phyloP scores from a whole-genome alignment of 2,888 invertebrate genomes.

The Noctuana brunneofusca region DNA sequence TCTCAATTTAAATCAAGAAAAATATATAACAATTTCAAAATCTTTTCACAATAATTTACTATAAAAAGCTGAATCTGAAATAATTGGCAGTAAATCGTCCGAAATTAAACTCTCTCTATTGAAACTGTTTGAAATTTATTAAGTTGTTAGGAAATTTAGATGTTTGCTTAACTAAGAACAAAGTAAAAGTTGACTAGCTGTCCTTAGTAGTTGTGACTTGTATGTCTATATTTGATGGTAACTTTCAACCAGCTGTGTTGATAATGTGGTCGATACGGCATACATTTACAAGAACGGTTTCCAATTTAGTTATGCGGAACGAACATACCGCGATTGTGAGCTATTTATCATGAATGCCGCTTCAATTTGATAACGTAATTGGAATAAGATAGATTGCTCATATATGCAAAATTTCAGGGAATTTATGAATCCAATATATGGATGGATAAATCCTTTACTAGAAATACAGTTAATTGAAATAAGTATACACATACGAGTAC shows the following conservation, averaged over 20 bases:
- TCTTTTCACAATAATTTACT: too few relatives aligned
- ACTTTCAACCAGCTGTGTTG: slow-evolving; percentile 1
- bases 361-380: slow-evolving; percentile 30
- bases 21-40: too few relatives aligned
- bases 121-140: not conserved
- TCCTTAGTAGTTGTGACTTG: not conserved
- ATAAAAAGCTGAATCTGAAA: not conserved
- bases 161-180: not conserved
- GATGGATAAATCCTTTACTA: not conserved
- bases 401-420: slow-evolving; percentile 12
- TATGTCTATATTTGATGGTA: not conserved
- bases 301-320: slow-evolving; percentile 81
- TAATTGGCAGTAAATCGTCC: not conserved
- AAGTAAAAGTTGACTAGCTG: slow-evolving; percentile 8
- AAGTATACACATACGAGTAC: not conserved
- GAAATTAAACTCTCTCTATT: not conserved
- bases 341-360: slow-evolving; percentile 53
- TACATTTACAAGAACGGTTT: slow-evolving; percentile 51
- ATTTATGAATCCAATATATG: too few relatives aligned
- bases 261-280: slow-evolving; percentile 19
- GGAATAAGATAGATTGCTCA: slow-evolving; percentile 20
- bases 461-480: not conserved
- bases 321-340: slow-evolving; percentile 54
- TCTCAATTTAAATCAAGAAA: too few relatives aligned
- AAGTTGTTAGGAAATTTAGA: not conserved